Evolutionary conservation across 2,797 vertebrate species (phyloP).

Genomic region (Myoxocephalus aenaeus): DNA sequence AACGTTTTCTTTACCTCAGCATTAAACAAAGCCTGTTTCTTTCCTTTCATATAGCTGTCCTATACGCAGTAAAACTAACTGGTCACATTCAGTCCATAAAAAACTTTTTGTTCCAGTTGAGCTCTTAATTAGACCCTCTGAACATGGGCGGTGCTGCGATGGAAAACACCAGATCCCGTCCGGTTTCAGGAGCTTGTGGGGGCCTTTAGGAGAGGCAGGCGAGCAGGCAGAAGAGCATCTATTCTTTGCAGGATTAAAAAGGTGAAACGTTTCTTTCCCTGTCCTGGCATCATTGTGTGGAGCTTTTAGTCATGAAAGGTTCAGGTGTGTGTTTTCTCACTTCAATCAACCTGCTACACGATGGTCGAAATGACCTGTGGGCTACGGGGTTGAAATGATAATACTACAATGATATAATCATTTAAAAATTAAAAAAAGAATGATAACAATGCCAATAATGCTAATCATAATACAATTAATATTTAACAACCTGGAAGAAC

Average conservation of each 20-base stretch:
- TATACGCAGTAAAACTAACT: slow-evolving; percentile 29
- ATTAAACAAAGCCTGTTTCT: slow-evolving; percentile 63
- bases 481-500: not conserved
- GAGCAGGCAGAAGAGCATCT: not conserved
- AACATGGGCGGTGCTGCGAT: slow-evolving; percentile 34
- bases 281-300: not conserved
- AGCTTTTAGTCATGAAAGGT: not conserved
- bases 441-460: not conserved
- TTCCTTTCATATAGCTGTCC: slow-evolving; percentile 16
- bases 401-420: not conserved
- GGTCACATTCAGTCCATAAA: slow-evolving; percentile 22
- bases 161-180: slow-evolving; percentile 49
- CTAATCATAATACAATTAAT: not conserved
- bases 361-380: not conserved
- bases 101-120: slow-evolving; percentile 33
- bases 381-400: not conserved
- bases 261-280: not conserved
- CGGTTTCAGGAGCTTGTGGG: slow-evolving; percentile 26
- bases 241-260: not conserved
- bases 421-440: too few species aligned
- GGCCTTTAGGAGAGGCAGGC: slow-evolving; percentile 14
- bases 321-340: not conserved
- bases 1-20: slow-evolving; percentile 33
- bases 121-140: slow-evolving; percentile 53
- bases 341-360: not conserved